phyloP scores from a whole-genome alignment of 2,888 invertebrate genomes.

The Stegophylla sp. region DNA sequence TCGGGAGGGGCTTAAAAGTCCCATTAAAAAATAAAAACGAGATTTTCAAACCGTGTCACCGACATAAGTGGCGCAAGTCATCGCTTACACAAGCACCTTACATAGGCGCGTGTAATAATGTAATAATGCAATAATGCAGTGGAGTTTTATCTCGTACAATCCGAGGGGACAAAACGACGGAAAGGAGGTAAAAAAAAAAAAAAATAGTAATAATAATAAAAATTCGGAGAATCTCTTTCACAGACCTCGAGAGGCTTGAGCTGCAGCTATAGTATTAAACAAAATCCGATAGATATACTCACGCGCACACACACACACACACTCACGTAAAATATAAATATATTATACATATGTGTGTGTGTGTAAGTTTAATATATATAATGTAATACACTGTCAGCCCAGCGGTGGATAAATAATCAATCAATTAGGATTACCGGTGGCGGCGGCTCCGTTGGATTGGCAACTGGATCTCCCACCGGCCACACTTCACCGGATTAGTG shows the following conservation, averaged over 20 bases:
- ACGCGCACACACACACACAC: neutral
- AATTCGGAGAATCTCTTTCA: slow-evolving; percentile 10
- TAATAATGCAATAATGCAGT: no score
- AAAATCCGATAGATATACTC: slow-evolving; percentile 12
- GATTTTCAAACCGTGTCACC: no score
- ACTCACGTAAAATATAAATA: neutral
- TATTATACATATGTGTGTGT: slow-evolving; percentile 1
- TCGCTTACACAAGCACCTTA: no score
- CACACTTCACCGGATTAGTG: slow-evolving; percentile 58
- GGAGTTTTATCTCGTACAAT: no score
- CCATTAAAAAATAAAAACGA: no score
- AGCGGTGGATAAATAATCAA: slow-evolving; percentile 58
- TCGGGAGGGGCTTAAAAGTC: no score
- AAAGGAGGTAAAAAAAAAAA: neutral
- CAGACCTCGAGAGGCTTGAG: neutral
- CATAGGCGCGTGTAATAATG: no score
- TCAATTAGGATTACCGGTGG: slow-evolving; percentile 58
- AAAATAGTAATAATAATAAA: no score
- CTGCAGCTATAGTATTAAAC: neutral
- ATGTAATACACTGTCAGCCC: slow-evolving; percentile 44
- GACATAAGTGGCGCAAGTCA: no score
- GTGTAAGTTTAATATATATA: slow-evolving; percentile 6
- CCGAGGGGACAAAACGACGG: neutral
- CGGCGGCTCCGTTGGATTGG: slow-evolving; percentile 41
- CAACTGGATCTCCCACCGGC: slow-evolving; percentile 58